These are phyloP conservation scores for Crypturellus tataupa DNA, from an alignment of 2,797 vertebrate genomes.

Conservation along the genomic window DNA sequence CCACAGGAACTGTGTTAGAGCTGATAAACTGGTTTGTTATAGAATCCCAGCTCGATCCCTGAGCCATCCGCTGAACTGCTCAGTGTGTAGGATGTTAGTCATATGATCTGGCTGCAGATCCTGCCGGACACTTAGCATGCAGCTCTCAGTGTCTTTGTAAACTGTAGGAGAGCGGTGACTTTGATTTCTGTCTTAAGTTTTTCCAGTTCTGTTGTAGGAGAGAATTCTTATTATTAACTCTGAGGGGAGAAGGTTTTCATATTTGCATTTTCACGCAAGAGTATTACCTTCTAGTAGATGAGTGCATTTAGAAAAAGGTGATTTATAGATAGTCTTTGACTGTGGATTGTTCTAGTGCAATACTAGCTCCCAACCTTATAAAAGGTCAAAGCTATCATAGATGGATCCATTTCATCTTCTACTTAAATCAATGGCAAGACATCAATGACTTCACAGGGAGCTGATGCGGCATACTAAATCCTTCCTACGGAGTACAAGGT, in stretches of 20 bases:
- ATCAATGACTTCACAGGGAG: conserved; percentile 19
- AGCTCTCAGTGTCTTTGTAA: neutral
- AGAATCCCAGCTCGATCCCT: neutral
- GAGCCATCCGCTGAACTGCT: neutral
- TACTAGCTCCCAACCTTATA: neutral
- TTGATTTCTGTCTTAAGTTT: neutral
- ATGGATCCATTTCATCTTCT: neutral
- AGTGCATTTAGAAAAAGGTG: neutral
- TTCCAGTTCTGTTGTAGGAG: neutral
- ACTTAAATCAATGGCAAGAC: neutral
- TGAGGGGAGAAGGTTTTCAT: neutral
- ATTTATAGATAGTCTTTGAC: neutral
- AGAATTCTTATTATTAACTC: neutral
- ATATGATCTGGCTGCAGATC: neutral
- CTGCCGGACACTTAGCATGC: rapidly evolving
- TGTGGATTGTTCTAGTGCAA: neutral
- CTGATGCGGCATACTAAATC: neutral
- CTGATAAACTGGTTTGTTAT: neutral
- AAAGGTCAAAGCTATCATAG: conserved; percentile 8
- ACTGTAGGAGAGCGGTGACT: neutral
- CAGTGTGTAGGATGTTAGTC: rapidly evolving
- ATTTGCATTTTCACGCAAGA: neutral
- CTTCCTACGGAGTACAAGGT: neutral
- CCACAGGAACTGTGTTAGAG: neutral
- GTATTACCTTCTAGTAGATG: neutral